Evolutionary conservation across 2,888 invertebrate genomes (phyloP).

Genomic region (Drosophila siamana): DNA sequence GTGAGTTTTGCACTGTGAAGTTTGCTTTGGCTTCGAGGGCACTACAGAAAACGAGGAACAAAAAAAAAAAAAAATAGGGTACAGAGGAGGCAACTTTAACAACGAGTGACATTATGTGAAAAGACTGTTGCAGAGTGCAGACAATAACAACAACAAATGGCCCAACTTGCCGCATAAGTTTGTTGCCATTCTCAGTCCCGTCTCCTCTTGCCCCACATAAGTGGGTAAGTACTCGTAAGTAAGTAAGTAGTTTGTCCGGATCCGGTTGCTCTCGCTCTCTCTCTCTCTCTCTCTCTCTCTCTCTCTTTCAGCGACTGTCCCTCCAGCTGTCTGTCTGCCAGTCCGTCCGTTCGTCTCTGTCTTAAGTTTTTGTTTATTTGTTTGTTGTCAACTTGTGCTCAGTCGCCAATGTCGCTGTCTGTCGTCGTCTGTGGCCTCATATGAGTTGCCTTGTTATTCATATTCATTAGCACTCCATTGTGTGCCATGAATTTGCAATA

Average conservation of each 20-base stretch:
- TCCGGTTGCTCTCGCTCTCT: conserved; percentile 19
- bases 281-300: not conserved
- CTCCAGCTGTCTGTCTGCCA: conserved; percentile 9
- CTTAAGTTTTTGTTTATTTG: conserved; percentile 47
- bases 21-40: conserved; percentile 57
- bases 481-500: conserved; percentile 60
- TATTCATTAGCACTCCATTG: conserved; percentile 75
- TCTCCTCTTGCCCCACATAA: conserved; percentile 59
- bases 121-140: conserved; percentile 58
- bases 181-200: conserved; percentile 35
- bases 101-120: conserved; percentile 68
- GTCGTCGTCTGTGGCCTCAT: conserved; percentile 44
- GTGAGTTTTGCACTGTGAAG: conserved; percentile 71
- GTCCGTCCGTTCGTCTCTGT: conserved; percentile 5
- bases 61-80: not conserved
- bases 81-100: conserved; percentile 52
- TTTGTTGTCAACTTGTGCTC: conserved; percentile 53
- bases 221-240: conserved; percentile 68
- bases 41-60: conserved; percentile 4
- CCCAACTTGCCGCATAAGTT: conserved; percentile 75
- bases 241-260: conserved; percentile 62
- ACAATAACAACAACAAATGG: conserved; percentile 61
- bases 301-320: not conserved
- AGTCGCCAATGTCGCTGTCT: conserved; percentile 30
- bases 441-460: conserved; percentile 66